A percentile compares a stretch with the other conserved stretches of the same genome.
These are phyloP conservation scores for Eretmocerus hayati DNA, from an alignment of 2,888 invertebrate genomes.

Conservation along the genomic window DNA sequence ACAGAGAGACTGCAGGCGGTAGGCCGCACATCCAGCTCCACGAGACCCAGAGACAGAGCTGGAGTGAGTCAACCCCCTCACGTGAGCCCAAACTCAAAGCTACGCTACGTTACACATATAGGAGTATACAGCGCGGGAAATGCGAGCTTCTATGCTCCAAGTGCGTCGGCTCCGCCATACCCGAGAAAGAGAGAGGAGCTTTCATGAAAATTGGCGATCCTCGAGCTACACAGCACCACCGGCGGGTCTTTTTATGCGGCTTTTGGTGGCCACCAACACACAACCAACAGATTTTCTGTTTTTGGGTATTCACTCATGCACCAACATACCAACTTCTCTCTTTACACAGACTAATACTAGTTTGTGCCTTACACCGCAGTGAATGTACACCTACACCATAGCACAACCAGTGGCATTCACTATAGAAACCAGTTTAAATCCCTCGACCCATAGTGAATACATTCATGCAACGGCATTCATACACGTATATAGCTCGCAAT, in stretches of 20 bases:
- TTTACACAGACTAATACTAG: too few species aligned
- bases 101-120: too few species aligned
- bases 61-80: too few species aligned
- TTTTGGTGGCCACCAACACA: conserved; percentile 12
- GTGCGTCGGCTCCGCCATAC: too few species aligned
- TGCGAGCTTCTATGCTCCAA: too few species aligned
- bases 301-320: conserved; percentile 41
- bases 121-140: too few species aligned
- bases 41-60: too few species aligned
- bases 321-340: conserved; percentile 27
- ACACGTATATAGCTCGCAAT: neutral
- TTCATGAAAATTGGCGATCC: conserved; percentile 31
- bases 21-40: too few species aligned
- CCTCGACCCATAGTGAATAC: too few species aligned
- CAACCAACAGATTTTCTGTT: conserved; percentile 36
- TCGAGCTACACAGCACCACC: neutral
- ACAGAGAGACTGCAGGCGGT: too few species aligned
- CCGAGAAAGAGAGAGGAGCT: conserved; percentile 25
- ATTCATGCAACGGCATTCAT: neutral
- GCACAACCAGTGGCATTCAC: neutral
- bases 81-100: too few species aligned
- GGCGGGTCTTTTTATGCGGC: neutral
- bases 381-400: neutral
- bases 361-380: too few species aligned
- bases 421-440: neutral